phyloP scores from a whole-genome alignment of 2,888 invertebrate species.

The Perithous albicinctus region DNA sequence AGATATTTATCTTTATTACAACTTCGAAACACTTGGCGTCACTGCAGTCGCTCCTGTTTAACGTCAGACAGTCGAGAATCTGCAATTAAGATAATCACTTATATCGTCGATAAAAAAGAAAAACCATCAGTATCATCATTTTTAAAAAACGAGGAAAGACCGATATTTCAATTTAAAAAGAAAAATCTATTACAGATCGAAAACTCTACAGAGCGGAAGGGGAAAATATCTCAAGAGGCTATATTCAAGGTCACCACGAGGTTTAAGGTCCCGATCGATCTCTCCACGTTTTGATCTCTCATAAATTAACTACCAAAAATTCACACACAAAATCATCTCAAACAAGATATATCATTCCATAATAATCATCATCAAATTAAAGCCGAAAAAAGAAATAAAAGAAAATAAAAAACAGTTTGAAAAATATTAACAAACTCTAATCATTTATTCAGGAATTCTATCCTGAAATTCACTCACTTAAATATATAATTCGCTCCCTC shows the following conservation, averaged over 20 bases:
- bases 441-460: neutral
- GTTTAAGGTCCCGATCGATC: conserved; percentile 43
- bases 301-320: conserved; percentile 6
- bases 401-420: no score
- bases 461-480: neutral
- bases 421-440: conserved; percentile 10
- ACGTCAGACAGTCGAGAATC: conserved; percentile 16
- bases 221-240: conserved; percentile 8
- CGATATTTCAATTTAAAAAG: neutral
- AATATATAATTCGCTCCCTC: neutral
- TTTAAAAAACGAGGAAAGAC: neutral
- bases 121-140: neutral
- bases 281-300: conserved; percentile 12
- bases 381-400: no score
- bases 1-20: neutral
- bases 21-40: conserved; percentile 12
- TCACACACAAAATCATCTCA: conserved; percentile 31
- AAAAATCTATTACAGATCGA: neutral
- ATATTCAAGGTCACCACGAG: conserved; percentile 50
- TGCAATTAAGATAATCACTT: conserved; percentile 42
- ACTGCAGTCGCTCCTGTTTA: neutral
- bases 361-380: no score
- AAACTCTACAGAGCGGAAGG: conserved; percentile 13
- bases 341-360: conserved; percentile 6
- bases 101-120: neutral